Base-by-base conservation (phyloP, 2,888 invertebrate genomes). In the Bellardia pandia region DNA sequence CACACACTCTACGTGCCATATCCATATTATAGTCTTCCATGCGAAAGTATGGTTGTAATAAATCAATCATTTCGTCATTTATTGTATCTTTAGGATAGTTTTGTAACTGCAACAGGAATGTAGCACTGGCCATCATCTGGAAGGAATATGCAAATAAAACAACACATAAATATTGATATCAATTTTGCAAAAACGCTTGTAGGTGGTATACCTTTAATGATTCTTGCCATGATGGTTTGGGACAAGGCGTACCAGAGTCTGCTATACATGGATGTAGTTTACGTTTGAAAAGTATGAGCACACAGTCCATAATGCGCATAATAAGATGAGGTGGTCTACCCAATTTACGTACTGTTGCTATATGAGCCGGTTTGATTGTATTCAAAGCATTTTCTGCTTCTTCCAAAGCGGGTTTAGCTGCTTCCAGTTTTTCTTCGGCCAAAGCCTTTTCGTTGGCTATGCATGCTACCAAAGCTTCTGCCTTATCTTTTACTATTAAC, bases 1-100 rank as follows among this genome's bases (percentile, higher is more conserved):
- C 99, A 92, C 99, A 99, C 5, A 99, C 99, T 88, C 98, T 95
- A 92, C 98, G 97, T 0, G 99, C 99, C 78, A 97, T 98, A 91
- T 99, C 99, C 97, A 99, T 97, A 92, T 98, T 98, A 93, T 99
- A 99, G 93, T 99, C 99, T 91, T 98, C 98, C 98, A 98, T 98
- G 92, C 96, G 96, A 90, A 98, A 98, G 93, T 98, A 99, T 0
- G 98, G 98, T 89, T 96, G 95, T 78, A 99, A 94, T 86, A 99
- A 95, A 92, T 99, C 99, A 9, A 99, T 98, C 96, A 99, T 98
- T 94, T 99, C 99, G 91, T 98, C 98, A 93, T 98, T 99, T 86
- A 99, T 99, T 9, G 98, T 97, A 91, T 99, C 99, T 94, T 98
- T 98, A 0, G 98, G 98, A 93, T 98, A 99, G 91, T 98, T 98